Evolutionary conservation across 2,888 invertebrate genomes (phyloP).

Genomic region (Diarsia mendica): DNA sequence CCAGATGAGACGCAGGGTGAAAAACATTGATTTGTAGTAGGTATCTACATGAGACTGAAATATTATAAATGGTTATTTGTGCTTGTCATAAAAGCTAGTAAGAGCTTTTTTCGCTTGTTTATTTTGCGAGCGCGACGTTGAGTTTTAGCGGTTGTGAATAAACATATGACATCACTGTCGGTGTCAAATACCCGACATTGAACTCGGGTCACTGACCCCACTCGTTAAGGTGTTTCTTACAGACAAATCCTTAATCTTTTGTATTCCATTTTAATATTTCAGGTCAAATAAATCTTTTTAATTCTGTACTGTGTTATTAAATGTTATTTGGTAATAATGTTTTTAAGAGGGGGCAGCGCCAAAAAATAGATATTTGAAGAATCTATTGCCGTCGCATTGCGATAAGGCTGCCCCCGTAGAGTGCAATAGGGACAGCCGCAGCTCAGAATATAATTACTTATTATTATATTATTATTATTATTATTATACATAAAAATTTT

Average conservation of each 20-base stretch:
- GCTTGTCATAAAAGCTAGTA: not conserved
- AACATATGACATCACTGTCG: slow-evolving; percentile 57
- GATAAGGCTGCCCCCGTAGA: no score
- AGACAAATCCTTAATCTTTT: slow-evolving; percentile 38
- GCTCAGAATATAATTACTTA: no score
- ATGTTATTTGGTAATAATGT: not conserved
- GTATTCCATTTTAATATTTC: slow-evolving; percentile 12
- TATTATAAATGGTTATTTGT: not conserved
- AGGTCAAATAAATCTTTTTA: slow-evolving; percentile 26
- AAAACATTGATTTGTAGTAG: not conserved
- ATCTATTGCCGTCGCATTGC: no score
- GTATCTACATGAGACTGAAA: not conserved
- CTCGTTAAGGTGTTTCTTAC: slow-evolving; percentile 35
- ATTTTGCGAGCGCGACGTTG: slow-evolving; percentile 10
- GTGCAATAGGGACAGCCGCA: no score
- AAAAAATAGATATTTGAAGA: no score
- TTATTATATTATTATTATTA: no score
- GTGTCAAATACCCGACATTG: slow-evolving; percentile 64
- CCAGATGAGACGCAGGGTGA: no score
- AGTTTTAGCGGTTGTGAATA: slow-evolving; percentile 25
- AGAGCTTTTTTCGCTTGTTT: not conserved
- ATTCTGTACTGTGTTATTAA: slow-evolving; percentile 8
- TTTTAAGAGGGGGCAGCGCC: not conserved
- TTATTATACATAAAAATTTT: no score
- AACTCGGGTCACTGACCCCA: slow-evolving; percentile 56